A percentile compares a stretch with the other conserved stretches of the same genome.
Conservation (phyloP, 92 coral and sea anemone species). For the Montipora capitata region DNA sequence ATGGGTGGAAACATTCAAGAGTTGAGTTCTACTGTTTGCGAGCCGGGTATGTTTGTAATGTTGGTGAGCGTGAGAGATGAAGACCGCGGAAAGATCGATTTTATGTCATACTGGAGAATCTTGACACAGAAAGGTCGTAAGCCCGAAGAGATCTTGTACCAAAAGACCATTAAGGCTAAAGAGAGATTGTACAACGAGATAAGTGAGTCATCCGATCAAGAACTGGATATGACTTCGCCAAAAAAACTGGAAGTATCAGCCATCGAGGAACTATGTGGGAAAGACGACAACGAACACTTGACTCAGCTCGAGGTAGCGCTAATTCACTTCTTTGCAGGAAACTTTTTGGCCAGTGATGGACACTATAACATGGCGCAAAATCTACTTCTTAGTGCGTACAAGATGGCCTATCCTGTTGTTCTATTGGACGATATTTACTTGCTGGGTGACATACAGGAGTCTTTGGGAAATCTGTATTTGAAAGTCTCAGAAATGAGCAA, state of each 20-base stretch:
- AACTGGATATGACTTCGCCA: constrained; percentile 59
- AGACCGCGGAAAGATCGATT: constrained; percentile 65
- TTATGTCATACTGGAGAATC: constrained; percentile 83
- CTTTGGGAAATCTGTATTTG: constrained; percentile 86
- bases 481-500: constrained; percentile 63
- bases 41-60: constrained; percentile 79
- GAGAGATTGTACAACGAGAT: constrained; percentile 56
- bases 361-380: constrained; percentile 79
- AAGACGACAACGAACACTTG: constrained; percentile 54
- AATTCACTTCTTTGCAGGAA: constrained; percentile 73
- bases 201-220: background rate
- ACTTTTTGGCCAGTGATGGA: constrained; percentile 76
- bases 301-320: constrained; percentile 83
- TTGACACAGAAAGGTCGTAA: constrained; percentile 62
- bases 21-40: constrained; percentile 69
- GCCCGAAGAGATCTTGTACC: constrained; percentile 72
- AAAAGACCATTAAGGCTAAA: constrained; percentile 69
- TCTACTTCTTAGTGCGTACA: constrained; percentile 83
- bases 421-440: constrained; percentile 89
- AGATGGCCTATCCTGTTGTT: constrained; percentile 89
- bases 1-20: constrained; percentile 83
- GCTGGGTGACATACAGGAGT: constrained; percentile 80
- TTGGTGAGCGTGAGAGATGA: constrained; percentile 67
- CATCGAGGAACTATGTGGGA: constrained; percentile 66
- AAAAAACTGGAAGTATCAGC: constrained; percentile 55